Evolutionary conservation across 2,113 vertebrate species (phyloP).

Genomic region (Chelonoidis abingdonii): DNA sequence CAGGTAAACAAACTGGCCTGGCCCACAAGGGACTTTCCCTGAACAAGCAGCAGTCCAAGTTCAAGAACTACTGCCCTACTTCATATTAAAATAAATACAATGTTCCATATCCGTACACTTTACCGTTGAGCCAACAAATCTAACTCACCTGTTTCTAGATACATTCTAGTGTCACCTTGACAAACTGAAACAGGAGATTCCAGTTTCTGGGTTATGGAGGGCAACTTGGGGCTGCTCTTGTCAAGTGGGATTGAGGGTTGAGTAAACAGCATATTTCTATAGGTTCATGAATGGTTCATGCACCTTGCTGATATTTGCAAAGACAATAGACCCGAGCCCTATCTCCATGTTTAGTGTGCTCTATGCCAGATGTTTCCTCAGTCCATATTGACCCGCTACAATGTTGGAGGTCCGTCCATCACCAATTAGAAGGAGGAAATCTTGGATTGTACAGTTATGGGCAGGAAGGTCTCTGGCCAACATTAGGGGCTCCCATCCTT

Average conservation of each 20-base stretch:
- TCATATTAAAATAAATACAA: background rate
- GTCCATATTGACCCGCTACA: accelerated
- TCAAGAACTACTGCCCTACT: too few relatives aligned
- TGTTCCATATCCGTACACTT: background rate
- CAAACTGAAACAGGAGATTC: background rate
- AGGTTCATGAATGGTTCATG: background rate
- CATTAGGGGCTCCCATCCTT: background rate
- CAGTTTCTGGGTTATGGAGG: background rate
- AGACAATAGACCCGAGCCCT: background rate
- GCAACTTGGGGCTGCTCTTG: background rate
- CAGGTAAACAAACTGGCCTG: too few relatives aligned
- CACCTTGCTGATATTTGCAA: background rate
- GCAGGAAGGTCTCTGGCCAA: background rate
- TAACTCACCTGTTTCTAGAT: background rate
- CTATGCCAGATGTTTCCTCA: background rate
- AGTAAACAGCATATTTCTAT: background rate
- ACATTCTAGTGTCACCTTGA: background rate
- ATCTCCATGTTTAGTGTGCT: accelerated
- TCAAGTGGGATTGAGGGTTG: background rate
- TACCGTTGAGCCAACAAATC: background rate
- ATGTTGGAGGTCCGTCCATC: background rate
- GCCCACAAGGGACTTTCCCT: too few relatives aligned
- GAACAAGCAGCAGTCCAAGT: too few relatives aligned
- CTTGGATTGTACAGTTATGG: background rate
- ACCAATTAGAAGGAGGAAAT: background rate